Percentiles rank a stretch among this genome's conserved stretches.
These are phyloP conservation scores for Tricholauxania praeusta DNA, from an alignment of 2,888 invertebrate species.

Conservation along the genomic window DNA sequence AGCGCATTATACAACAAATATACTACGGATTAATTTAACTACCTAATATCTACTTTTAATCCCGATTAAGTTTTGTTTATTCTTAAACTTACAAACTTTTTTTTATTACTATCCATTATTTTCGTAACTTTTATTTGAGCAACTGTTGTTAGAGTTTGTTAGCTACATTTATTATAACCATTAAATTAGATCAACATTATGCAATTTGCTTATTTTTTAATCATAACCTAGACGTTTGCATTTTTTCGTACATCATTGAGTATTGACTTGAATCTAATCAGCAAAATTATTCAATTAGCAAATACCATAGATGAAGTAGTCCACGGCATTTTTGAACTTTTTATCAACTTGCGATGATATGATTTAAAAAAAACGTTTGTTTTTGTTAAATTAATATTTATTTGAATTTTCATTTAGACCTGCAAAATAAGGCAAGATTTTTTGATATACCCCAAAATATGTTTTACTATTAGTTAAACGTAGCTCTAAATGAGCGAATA, in stretches of 20 bases:
- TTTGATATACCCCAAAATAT: too few species aligned
- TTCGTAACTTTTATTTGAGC: constrained; percentile 28
- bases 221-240: constrained; percentile 21
- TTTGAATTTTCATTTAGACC: neutral
- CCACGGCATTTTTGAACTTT: neutral
- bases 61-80: neutral
- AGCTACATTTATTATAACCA: constrained; percentile 10
- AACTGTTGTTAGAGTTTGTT: constrained; percentile 30
- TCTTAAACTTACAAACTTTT: neutral
- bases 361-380: neutral
- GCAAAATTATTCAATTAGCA: neutral
- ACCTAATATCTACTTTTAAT: neutral
- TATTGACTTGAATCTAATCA: neutral
- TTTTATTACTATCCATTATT: constrained; percentile 29
- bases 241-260: neutral
- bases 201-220: constrained; percentile 1
- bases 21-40: neutral
- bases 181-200: constrained; percentile 10
- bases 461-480: too few species aligned
- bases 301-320: constrained; percentile 3
- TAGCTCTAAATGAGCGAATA: too few species aligned
- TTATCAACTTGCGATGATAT: constrained; percentile 7
- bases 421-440: neutral
- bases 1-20: neutral
- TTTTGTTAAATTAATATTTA: neutral